A percentile compares a stretch with the other conserved stretches of the same genome.
Conservation (phyloP, 2,797 vertebrate genomes). For the Bryconaethiops microstoma region DNA sequence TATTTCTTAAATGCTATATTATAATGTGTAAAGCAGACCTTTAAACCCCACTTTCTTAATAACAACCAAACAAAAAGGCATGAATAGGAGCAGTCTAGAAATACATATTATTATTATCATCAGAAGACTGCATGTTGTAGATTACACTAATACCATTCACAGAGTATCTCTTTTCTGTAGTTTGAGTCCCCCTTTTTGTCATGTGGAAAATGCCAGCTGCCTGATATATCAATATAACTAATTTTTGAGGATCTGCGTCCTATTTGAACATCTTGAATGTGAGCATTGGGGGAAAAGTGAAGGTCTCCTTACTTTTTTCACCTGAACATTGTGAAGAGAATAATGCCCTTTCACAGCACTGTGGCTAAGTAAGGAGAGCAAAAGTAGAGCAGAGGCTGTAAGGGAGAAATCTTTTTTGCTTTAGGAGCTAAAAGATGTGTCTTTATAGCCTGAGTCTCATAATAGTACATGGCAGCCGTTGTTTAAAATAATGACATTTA, state of each 20-base stretch:
- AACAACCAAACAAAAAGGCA: neutral
- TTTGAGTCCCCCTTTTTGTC: conserved; percentile 1
- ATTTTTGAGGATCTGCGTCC: neutral
- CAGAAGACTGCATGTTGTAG: conserved; percentile 1
- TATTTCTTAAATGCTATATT: neutral
- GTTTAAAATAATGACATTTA: neutral
- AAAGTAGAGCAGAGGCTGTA: conserved; percentile 26
- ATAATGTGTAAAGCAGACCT: neutral
- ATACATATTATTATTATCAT: neutral
- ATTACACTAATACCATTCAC: conserved; percentile 1
- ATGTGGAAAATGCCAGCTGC: conserved; percentile 14
- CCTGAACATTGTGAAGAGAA: conserved; percentile 25
- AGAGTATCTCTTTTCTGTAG: conserved; percentile 24
- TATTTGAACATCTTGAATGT: conserved; percentile 18
- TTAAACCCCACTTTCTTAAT: neutral
- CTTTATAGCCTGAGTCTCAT: too few species aligned
- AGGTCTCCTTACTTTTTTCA: conserved; percentile 30
- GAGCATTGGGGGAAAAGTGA: conserved; percentile 25
- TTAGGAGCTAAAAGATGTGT: neutral
- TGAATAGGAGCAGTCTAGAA: neutral
- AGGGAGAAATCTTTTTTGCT: neutral
- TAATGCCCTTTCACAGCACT: conserved; percentile 2
- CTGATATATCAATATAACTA: conserved; percentile 16
- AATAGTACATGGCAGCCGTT: neutral
- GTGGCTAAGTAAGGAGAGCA: conserved; percentile 22